These are phyloP conservation scores for Bathynomus jamesi DNA, from an alignment of 1,140 invertebrate species.

Conservation along the genomic window DNA sequence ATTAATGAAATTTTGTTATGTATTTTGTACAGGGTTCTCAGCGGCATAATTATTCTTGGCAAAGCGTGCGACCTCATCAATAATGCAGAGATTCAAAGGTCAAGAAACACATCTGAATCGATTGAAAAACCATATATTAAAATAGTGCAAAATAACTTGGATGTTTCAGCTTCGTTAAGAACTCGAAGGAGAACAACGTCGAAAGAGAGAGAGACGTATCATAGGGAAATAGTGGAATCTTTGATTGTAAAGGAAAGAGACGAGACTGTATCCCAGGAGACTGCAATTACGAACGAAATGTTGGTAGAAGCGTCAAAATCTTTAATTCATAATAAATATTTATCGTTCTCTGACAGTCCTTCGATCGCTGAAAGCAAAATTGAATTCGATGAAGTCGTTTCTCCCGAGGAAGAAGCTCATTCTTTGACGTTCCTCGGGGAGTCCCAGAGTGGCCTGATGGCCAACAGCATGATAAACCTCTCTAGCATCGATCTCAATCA, in stretches of 20 bases:
- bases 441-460: constrained; percentile 27
- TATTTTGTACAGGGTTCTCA: constrained; percentile 3
- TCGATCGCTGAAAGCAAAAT: too few species aligned
- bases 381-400: too few species aligned
- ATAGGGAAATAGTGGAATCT: background rate
- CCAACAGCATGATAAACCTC: constrained; percentile 76
- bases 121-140: background rate
- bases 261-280: background rate
- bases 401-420: constrained; percentile 38
- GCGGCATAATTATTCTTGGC: constrained; percentile 13
- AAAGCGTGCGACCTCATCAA: constrained; percentile 14
- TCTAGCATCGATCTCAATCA: constrained; percentile 44
- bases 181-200: background rate
- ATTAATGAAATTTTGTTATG: too few species aligned
- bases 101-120: background rate
- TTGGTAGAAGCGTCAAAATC: background rate
- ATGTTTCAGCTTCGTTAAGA: background rate
- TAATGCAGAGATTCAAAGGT: background rate
- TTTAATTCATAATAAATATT: too few species aligned
- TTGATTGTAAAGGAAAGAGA: background rate
- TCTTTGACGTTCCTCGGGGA: constrained; percentile 28
- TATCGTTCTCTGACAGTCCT: too few species aligned
- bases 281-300: background rate
- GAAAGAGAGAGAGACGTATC: background rate
- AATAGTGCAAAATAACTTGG: background rate